Conservation (phyloP, 2,888 invertebrate genomes). For the Himalopsyche japonica region DNA sequence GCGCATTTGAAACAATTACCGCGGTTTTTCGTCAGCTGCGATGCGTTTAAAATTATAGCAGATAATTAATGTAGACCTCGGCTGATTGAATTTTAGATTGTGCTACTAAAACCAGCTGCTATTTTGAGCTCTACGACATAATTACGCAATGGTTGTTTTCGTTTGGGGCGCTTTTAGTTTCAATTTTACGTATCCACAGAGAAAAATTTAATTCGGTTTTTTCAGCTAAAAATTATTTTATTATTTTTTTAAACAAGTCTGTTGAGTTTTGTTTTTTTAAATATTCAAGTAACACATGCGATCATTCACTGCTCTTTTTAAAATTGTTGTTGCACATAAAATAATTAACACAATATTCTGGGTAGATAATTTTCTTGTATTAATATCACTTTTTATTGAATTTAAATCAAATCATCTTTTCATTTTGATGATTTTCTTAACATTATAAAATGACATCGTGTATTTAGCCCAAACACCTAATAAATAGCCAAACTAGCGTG, state of each 20-base stretch:
- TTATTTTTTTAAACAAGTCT: background rate
- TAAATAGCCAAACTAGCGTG: too few species aligned
- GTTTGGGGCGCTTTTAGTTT: background rate
- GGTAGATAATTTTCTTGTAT: too few species aligned
- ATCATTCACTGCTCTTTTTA: too few species aligned
- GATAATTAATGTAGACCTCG: conserved; percentile 15
- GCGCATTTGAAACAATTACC: conserved; percentile 14
- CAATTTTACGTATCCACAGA: background rate
- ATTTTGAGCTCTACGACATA: background rate
- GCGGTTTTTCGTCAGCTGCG: conserved; percentile 19
- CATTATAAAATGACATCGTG: too few species aligned
- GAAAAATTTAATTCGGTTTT: background rate
- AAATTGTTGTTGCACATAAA: too few species aligned
- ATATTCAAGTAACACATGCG: background rate
- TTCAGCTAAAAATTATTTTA: background rate
- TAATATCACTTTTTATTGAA: too few species aligned
- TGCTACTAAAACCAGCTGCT: background rate
- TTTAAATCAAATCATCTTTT: too few species aligned
- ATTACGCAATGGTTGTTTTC: background rate
- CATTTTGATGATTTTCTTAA: too few species aligned
- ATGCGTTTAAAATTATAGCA: conserved; percentile 7
- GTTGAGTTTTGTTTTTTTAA: background rate
- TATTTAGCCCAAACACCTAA: too few species aligned
- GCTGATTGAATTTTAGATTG: background rate
- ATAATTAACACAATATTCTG: too few species aligned